Base-by-base conservation (phyloP, 2,888 invertebrate species). In the Drosophila limbata region DNA sequence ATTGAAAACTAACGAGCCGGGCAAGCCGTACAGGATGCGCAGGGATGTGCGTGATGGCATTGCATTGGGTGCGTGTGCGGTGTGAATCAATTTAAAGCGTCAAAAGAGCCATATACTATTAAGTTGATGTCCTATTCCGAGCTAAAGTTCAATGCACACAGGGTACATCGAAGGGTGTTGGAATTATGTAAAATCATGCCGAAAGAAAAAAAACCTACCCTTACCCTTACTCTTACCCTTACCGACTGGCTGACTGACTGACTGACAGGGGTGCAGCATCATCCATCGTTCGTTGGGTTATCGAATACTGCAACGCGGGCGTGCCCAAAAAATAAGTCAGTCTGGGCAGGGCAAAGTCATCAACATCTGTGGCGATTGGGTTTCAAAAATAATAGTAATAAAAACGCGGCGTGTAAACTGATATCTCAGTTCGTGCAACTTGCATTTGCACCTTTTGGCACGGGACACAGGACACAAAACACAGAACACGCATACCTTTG, bases 81-180 rank as follows among this genome's bases (percentile, higher is more conserved):
- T 88, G 88, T 88, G 86, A 86, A 86, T 86, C 88, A 89, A 86
- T 86, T 86, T 89, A 80, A 89, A 86, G 84, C 86, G 81, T 86
- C 79, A 84, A 80, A 80, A 72, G 78, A 80, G 84, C 70, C 73
- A 45, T 80, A 77, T 55, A 83, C 69, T 69, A 81, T 86, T 88
- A 73, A 81, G 71, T 61, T 64, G 81, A 85, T 89, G 88, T 89
- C 81, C 86, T 74, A 69, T 25, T 19, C 59, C 44, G 37, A 50
- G 45, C 62, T 35, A 80, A 83, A 83, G 74, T 76, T 81, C 87
- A 70, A 72, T 64, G 61, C 70, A 62, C 51, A 59, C 44, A 45
- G 17, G 31, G 28, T 25, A n/a, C 40, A 10, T 10, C 35, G 62
- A 53, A 74, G 78, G 81, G 81, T 68, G 78, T 62, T 74, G 77